A percentile compares a stretch with the other conserved stretches of the same genome.
Evolutionary conservation across 2,797 vertebrate species (phyloP).

Genomic region (Phalanger gymnotis): DNA sequence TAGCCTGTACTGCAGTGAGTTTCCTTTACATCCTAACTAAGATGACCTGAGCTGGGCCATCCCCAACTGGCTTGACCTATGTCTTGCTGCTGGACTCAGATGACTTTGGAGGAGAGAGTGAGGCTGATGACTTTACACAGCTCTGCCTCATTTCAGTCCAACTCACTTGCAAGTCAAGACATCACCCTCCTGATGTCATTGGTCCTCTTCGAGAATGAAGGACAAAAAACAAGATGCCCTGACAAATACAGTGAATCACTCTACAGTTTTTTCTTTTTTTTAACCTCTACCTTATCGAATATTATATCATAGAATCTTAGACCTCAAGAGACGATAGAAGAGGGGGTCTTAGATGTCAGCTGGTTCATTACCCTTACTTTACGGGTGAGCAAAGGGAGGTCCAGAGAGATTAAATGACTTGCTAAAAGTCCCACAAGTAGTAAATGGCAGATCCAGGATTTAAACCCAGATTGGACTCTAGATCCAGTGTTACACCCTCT

Average conservation of each 20-base stretch:
- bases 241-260: background rate
- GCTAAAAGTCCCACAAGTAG: background rate
- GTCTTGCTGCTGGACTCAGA: background rate
- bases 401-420: background rate
- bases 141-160: background rate
- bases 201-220: background rate
- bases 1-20: background rate
- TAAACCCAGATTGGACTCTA: background rate
- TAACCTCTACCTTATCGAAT: background rate
- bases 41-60: background rate
- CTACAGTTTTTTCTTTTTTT: background rate
- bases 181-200: background rate
- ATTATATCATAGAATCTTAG: background rate
- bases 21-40: background rate
- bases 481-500: background rate
- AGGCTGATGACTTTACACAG: background rate
- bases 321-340: background rate
- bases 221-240: background rate
- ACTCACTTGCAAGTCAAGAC: background rate
- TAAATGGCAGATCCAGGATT: background rate
- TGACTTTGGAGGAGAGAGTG: background rate
- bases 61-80: background rate
- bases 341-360: background rate
- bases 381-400: background rate
- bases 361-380: background rate